Conservation (phyloP, 2,113 vertebrate genomes). For the human (Homo sapiens) region DNA sequence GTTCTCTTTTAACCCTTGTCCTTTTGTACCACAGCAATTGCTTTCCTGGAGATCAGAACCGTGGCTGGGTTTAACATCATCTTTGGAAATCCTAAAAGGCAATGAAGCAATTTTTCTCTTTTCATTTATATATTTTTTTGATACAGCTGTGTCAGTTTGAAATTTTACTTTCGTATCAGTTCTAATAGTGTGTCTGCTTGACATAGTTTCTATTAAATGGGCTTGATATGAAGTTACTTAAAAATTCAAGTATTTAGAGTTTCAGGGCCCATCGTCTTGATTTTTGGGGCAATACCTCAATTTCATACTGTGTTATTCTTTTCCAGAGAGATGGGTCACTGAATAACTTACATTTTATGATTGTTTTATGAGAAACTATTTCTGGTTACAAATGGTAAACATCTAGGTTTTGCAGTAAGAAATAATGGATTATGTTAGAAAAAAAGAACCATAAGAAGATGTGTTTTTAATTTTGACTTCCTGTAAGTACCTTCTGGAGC, state of each 20-base stretch:
- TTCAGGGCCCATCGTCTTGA: not conserved
- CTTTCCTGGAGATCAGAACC: not conserved
- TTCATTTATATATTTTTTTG: conserved; percentile 9
- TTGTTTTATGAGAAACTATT: not conserved
- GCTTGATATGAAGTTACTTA: not conserved
- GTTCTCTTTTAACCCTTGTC: not conserved
- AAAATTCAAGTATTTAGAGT: not conserved
- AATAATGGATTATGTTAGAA: not conserved
- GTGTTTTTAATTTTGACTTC: not conserved
- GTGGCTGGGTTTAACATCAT: conserved; percentile 28
- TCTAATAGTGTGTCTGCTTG: not conserved
- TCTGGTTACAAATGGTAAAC: not conserved
- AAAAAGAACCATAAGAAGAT: not conserved
- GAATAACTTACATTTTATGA: not conserved
- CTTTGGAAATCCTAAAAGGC: conserved; percentile 51
- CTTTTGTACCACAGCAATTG: no score
- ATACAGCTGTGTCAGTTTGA: conserved; percentile 3
- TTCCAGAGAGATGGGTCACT: not conserved
- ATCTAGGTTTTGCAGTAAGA: not conserved
- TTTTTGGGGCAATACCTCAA: not conserved
- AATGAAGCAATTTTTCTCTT: conserved; percentile 40
- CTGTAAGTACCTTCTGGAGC: not conserved
- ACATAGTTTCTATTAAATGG: not conserved
- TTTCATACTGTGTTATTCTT: not conserved
- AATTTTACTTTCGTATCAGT: conserved; percentile 38